Percentiles rank a stretch among this genome's conserved stretches.
phyloP scores from a whole-genome alignment of 1,140 invertebrate genomes.

The Achroia grisella region DNA sequence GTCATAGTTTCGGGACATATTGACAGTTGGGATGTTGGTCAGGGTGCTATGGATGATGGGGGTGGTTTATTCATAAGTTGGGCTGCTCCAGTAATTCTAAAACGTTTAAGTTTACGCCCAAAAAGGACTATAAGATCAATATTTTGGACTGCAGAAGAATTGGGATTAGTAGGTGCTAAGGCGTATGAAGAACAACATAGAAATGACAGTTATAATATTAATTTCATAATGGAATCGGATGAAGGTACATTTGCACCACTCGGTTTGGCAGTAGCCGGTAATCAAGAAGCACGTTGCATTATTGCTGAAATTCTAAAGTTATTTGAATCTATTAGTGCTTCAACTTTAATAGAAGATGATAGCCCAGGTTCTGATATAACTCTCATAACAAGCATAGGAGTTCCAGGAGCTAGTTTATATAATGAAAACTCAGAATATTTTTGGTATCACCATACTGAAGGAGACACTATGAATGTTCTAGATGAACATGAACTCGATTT shows the following conservation, averaged over 20 bases:
- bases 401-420: conserved; percentile 81
- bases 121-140: conserved; percentile 85
- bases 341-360: conserved; percentile 32
- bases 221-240: conserved; percentile 86
- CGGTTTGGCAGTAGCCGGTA: conserved; percentile 77
- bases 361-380: conserved; percentile 78
- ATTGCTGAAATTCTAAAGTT: conserved; percentile 77
- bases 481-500: conserved; percentile 77
- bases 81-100: conserved; percentile 81
- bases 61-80: conserved; percentile 88
- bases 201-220: conserved; percentile 77
- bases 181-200: conserved; percentile 79
- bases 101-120: conserved; percentile 79
- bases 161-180: conserved; percentile 79
- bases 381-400: conserved; percentile 75
- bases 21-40: conserved; percentile 92
- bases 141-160: conserved; percentile 90
- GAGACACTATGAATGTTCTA: conserved; percentile 83
- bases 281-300: conserved; percentile 76
- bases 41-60: conserved; percentile 92
- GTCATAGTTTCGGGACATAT: conserved; percentile 90
- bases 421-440: conserved; percentile 84
- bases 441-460: conserved; percentile 85
- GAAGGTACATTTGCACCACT: conserved; percentile 85
- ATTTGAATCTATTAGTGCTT: conserved; percentile 60